Evolutionary conservation across 2,888 invertebrate species (phyloP).

Genomic region (Chaetoderma sp.): DNA sequence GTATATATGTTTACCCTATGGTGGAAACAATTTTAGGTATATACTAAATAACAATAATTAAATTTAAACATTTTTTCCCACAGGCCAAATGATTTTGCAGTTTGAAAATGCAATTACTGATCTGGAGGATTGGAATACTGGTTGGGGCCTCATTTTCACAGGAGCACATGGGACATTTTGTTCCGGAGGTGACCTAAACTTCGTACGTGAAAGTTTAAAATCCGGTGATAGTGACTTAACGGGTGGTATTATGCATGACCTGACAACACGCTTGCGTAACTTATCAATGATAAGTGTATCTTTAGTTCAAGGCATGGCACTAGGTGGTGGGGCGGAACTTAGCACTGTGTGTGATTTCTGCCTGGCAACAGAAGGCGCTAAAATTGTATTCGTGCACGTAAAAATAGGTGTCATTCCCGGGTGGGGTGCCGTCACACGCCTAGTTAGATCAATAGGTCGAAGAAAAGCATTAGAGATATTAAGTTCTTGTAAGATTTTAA

Average conservation of each 20-base stretch:
- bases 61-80: too few relatives aligned
- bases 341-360: slow-evolving; percentile 72
- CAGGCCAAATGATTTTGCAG: slow-evolving; percentile 73
- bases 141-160: slow-evolving; percentile 70
- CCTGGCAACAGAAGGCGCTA: slow-evolving; percentile 65
- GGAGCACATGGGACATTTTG: slow-evolving; percentile 72
- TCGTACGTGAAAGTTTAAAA: slow-evolving; percentile 53
- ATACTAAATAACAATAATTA: too few relatives aligned
- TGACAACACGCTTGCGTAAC: slow-evolving; percentile 65
- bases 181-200: slow-evolving; percentile 72
- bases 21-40: too few relatives aligned
- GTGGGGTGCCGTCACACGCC: slow-evolving; percentile 72
- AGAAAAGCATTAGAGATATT: slow-evolving; percentile 70
- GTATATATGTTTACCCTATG: too few relatives aligned
- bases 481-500: slow-evolving; percentile 55
- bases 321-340: slow-evolving; percentile 74
- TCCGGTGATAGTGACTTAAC: slow-evolving; percentile 68
- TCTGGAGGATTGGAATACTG: slow-evolving; percentile 70
- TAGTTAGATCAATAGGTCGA: slow-evolving; percentile 69
- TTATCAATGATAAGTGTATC: slow-evolving; percentile 72
- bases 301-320: slow-evolving; percentile 71
- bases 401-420: slow-evolving; percentile 72
- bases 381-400: slow-evolving; percentile 71
- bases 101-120: slow-evolving; percentile 68
- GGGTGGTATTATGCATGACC: slow-evolving; percentile 71